These are phyloP conservation scores for Aricia artaxerxes DNA, from an alignment of 2,888 invertebrate species.

Conservation along the genomic window DNA sequence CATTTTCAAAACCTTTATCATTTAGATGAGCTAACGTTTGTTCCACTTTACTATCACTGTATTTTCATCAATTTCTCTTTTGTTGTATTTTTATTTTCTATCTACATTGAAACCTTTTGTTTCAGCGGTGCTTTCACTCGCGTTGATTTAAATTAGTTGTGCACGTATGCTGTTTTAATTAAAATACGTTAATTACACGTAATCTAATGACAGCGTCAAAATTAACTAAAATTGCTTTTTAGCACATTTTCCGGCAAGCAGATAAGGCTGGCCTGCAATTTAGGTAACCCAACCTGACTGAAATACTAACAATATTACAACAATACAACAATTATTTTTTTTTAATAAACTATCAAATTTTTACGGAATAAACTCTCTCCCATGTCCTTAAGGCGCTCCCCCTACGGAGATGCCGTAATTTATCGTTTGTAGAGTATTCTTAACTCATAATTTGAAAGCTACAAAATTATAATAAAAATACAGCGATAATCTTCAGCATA, in stretches of 20 bases:
- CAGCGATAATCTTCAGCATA: too few relatives aligned
- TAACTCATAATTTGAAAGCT: too few relatives aligned
- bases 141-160: conserved; percentile 10
- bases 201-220: background rate
- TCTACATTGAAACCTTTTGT: conserved; percentile 25
- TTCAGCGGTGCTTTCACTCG: background rate
- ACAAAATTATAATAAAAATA: too few relatives aligned
- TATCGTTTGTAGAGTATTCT: too few relatives aligned
- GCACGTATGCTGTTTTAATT: background rate
- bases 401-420: too few relatives aligned
- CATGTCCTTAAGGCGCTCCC: too few relatives aligned
- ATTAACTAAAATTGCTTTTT: background rate
- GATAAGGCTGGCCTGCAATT: background rate
- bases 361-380: background rate
- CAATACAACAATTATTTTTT: too few relatives aligned
- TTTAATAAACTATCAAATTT: background rate
- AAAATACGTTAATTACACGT: background rate
- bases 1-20: conserved; percentile 29
- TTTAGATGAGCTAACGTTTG: conserved; percentile 30
- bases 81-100: conserved; percentile 20
- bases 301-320: background rate
- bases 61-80: conserved; percentile 30
- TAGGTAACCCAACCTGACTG: background rate
- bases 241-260: background rate
- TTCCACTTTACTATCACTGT: conserved; percentile 21